Base-by-base conservation (phyloP, 2,888 invertebrate species). In the Blastobasis lacticolella region DNA sequence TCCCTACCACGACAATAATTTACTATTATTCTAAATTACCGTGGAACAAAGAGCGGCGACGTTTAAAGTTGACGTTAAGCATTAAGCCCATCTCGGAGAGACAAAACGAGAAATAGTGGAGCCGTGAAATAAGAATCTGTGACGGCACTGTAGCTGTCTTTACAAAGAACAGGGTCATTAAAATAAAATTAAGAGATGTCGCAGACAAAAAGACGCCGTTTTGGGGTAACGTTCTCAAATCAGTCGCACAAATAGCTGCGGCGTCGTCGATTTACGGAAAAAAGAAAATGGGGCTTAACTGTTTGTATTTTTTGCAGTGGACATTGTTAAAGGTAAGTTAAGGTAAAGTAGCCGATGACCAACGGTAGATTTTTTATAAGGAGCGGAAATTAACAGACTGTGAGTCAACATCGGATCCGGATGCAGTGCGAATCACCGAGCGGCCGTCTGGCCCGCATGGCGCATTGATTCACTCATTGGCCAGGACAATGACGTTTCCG, bases 331-430 rank as follows among this genome's bases (percentile, higher is more conserved):
- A 23, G 23, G 23, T 23, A 23, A 23, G 23, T 23, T 23, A 23
- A 23, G 23, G 23, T 23, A 23, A 23, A 23, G 23, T 23, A 23
- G 1, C 3, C 23, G 23, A 23, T 23, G 23, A 23, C 2, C 2
- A 23, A 23, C 69, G 67, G 64, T 64, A 65, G 63, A 58, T 72
- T 76, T 75, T 79, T 75, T 75, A 65, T 58, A 62, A 59, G 58
- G 61, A 58, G 57, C 75, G 78, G 82, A 80, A 77, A 79, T 80
- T 74, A 75, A 63, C 23, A 23, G 23, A 23, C 66, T 67, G 68
- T 66, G 73, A 72, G 67, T 76, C 69, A 64, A 67, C 66, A 64
- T 54, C 62, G 64, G 62, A 66, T 69, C 67, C 68, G 72, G 68
- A 69, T 62, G 57, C 59, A 61, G 63, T 61, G 52, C 63, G 60